phyloP scores from a whole-genome alignment of 1,140 invertebrate genomes.

The Stegodyphus dumicola region DNA sequence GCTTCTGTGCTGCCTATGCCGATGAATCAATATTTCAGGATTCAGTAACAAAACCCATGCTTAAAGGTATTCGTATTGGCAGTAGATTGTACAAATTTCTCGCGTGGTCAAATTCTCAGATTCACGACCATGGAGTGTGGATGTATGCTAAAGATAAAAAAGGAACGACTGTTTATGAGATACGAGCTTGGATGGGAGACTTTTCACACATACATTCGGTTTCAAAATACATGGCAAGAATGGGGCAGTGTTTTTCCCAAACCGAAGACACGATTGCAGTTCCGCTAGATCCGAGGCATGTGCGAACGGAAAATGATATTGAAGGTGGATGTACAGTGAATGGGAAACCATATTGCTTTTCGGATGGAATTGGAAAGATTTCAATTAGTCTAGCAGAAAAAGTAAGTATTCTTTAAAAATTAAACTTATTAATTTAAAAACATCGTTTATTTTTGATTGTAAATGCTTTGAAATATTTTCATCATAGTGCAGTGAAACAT shows the following conservation, averaged over 20 bases:
- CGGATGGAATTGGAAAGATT: slow-evolving; percentile 61
- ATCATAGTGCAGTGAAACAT: neutral
- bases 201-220: slow-evolving; percentile 64
- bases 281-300: neutral
- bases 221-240: slow-evolving; percentile 65
- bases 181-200: slow-evolving; percentile 66
- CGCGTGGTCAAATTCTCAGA: slow-evolving; percentile 65
- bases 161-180: slow-evolving; percentile 57
- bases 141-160: slow-evolving; percentile 63
- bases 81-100: slow-evolving; percentile 63
- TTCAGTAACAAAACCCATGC: slow-evolving; percentile 23
- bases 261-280: slow-evolving; percentile 60
- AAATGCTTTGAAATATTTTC: neutral
- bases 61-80: slow-evolving; percentile 61
- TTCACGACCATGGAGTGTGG: slow-evolving; percentile 66
- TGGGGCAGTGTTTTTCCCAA: slow-evolving; percentile 66
- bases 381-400: slow-evolving; percentile 39
- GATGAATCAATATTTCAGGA: slow-evolving; percentile 27
- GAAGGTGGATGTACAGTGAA: slow-evolving; percentile 12
- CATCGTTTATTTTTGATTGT: neutral
- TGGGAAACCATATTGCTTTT: slow-evolving; percentile 57
- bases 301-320: slow-evolving; percentile 34
- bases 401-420: slow-evolving; percentile 16
- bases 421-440: slow-evolving; percentile 10
- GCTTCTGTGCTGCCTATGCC: slow-evolving; percentile 42